A percentile compares a stretch with the other conserved stretches of the same genome.
phyloP scores from a whole-genome alignment of 2,797 vertebrate genomes.

The Picus viridis region DNA sequence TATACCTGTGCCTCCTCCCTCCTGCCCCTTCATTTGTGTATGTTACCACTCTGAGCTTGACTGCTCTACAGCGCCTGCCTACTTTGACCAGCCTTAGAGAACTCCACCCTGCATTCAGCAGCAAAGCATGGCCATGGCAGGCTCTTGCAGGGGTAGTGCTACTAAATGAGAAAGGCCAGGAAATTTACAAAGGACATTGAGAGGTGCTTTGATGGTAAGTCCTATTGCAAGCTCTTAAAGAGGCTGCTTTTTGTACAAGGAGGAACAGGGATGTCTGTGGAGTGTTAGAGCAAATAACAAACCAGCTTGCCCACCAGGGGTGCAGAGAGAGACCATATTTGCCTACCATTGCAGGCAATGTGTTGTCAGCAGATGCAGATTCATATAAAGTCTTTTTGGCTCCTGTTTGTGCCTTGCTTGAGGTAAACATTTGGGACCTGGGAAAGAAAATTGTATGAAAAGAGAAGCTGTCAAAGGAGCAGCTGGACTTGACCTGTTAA shows the following conservation, averaged over 20 bases:
- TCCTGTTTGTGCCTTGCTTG: background rate
- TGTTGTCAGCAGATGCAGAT: background rate
- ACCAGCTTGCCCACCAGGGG: background rate
- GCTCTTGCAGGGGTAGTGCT: background rate
- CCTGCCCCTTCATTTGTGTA: background rate
- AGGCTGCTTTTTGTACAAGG: background rate
- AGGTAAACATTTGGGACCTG: background rate
- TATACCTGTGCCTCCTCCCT: background rate
- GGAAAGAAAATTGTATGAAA: slow-evolving; percentile 17
- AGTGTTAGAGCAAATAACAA: background rate
- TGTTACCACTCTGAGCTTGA: background rate
- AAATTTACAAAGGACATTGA: background rate
- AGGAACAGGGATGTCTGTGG: background rate
- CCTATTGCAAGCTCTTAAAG: background rate
- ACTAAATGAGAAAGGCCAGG: background rate
- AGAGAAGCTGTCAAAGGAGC: background rate
- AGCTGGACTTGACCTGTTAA: background rate
- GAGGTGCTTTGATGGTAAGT: background rate
- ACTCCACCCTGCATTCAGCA: slow-evolving; percentile 32
- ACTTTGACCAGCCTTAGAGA: background rate
- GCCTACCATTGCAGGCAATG: background rate
- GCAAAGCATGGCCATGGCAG: background rate
- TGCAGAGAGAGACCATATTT: background rate
- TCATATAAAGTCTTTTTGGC: background rate
- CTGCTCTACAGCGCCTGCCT: background rate